Evolutionary conservation across 2,113 vertebrate genomes (phyloP).

Genomic region (Psittacara wagleri): DNA sequence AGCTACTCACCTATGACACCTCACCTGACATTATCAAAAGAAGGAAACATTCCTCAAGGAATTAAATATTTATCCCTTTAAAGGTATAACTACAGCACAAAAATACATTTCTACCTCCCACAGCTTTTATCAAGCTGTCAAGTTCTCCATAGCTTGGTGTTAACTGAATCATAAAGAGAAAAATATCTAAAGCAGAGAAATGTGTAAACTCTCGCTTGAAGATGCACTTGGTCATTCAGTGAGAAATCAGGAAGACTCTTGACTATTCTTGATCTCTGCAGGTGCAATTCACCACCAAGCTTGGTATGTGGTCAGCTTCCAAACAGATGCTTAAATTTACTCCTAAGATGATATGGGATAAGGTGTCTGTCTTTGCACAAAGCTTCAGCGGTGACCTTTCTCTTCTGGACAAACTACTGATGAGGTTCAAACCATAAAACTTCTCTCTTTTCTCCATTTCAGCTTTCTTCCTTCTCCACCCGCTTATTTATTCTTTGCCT

Average conservation of each 20-base stretch:
- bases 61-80: constrained; percentile 48
- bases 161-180: constrained; percentile 47
- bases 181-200: constrained; percentile 22
- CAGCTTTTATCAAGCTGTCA: constrained; percentile 60
- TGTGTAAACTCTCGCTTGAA: constrained; percentile 5
- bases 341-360: accelerated
- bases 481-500: background rate
- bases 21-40: background rate
- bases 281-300: background rate
- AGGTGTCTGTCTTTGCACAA: background rate
- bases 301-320: background rate
- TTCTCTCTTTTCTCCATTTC: background rate
- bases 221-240: constrained; percentile 43
- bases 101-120: constrained; percentile 29
- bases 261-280: background rate
- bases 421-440: background rate
- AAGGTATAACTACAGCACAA: background rate
- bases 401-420: background rate
- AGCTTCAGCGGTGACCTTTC: background rate
- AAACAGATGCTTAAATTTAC: background rate
- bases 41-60: background rate
- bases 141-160: background rate
- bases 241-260: background rate
- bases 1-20: background rate
- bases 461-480: background rate